A percentile compares a stretch with the other conserved stretches of the same genome.
phyloP scores from a whole-genome alignment of 2,797 vertebrate genomes.

The Channallabes apus region DNA sequence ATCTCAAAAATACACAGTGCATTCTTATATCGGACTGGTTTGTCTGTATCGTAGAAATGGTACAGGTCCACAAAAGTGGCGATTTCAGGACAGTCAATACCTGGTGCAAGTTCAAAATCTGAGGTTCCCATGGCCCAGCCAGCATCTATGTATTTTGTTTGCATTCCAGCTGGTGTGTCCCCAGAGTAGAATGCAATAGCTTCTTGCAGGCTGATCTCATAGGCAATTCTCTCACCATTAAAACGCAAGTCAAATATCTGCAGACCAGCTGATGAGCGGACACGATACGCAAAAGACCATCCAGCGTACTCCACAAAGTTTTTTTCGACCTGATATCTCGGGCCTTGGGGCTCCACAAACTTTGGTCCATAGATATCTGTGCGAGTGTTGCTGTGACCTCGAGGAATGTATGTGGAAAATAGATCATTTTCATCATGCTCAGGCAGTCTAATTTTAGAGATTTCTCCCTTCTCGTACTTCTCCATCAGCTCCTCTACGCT shows the following conservation, averaged over 20 bases:
- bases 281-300: slow-evolving; percentile 88
- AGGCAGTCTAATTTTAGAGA: slow-evolving; percentile 67
- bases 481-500: slow-evolving; percentile 77
- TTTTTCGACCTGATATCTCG: slow-evolving; percentile 74
- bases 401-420: slow-evolving; percentile 83
- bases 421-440: slow-evolving; percentile 63
- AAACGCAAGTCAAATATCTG: slow-evolving; percentile 89
- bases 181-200: slow-evolving; percentile 89
- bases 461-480: slow-evolving; percentile 69
- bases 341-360: slow-evolving; percentile 81
- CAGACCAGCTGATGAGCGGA: slow-evolving; percentile 84
- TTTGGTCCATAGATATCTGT: slow-evolving; percentile 74
- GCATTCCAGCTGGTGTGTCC: slow-evolving; percentile 86
- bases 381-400: slow-evolving; percentile 72
- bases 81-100: slow-evolving; percentile 88
- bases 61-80: slow-evolving; percentile 83
- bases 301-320: slow-evolving; percentile 84
- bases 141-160: slow-evolving; percentile 89
- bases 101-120: slow-evolving; percentile 81
- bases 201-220: slow-evolving; percentile 90
- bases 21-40: slow-evolving; percentile 71
- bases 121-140: slow-evolving; percentile 88
- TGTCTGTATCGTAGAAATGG: slow-evolving; percentile 83
- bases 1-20: slow-evolving; percentile 93
- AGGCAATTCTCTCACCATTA: slow-evolving; percentile 83